A percentile compares a stretch with the other conserved stretches of the same genome.
phyloP scores from a whole-genome alignment of 2,888 invertebrate genomes.

The Spilarctia lutea region DNA sequence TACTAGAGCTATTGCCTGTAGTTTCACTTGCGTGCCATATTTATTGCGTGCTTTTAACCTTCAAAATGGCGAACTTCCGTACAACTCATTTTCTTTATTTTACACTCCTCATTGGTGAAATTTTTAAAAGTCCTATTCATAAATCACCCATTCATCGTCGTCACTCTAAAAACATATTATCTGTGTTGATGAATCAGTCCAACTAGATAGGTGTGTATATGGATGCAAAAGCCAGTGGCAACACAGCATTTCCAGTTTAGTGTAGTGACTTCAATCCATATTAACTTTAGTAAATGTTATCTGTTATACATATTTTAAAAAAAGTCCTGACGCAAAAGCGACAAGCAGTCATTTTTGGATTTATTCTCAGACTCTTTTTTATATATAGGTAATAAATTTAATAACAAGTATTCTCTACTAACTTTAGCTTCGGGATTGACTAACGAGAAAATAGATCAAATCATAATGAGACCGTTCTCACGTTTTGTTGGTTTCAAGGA shows the following conservation, averaged over 20 bases:
- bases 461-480: background rate
- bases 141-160: too few relatives aligned
- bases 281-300: background rate
- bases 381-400: background rate
- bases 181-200: too few relatives aligned
- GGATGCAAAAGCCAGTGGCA: background rate
- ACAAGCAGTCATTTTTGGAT: background rate
- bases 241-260: background rate
- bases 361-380: background rate
- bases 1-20: too few relatives aligned
- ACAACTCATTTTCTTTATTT: too few relatives aligned
- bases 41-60: too few relatives aligned
- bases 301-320: background rate
- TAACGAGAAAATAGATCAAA: background rate
- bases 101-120: too few relatives aligned
- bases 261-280: background rate
- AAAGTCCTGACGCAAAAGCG: background rate
- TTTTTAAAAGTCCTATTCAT: too few relatives aligned
- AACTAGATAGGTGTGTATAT: too few relatives aligned
- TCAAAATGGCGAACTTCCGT: too few relatives aligned
- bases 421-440: background rate
- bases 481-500: slow-evolving; percentile 28
- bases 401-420: background rate
- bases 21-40: too few relatives aligned
- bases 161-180: too few relatives aligned